Conservation (phyloP, 2,797 vertebrate genomes). For the Chaetodon trifasciatus region DNA sequence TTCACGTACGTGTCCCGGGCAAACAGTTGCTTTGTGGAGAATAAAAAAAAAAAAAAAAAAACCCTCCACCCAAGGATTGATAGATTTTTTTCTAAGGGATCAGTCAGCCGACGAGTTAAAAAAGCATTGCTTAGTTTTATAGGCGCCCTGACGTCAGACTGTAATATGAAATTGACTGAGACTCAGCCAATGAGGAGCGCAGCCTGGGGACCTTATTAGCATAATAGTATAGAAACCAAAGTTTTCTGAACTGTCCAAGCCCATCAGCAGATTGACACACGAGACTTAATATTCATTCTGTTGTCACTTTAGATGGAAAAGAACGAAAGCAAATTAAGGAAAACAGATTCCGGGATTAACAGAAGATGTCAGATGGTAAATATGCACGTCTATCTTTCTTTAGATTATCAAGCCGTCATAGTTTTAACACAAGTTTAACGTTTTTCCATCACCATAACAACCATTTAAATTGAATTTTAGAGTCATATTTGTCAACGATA, state of each 20-base stretch:
- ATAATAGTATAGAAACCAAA: constrained; percentile 92
- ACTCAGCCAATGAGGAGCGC: constrained; percentile 90
- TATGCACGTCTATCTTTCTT: constrained; percentile 2
- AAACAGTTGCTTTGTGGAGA: constrained; percentile 85
- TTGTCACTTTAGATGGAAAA: constrained; percentile 19
- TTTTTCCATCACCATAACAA: not conserved
- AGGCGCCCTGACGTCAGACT: constrained; percentile 93
- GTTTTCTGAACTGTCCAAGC: constrained; percentile 89
- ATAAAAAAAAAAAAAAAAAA: constrained; percentile 70
- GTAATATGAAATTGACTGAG: constrained; percentile 91
- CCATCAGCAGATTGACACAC: constrained; percentile 89
- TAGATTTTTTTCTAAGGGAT: constrained; percentile 92
- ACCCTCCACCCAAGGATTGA: constrained; percentile 87
- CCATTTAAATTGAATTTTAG: not conserved
- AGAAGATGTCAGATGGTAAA: constrained; percentile 32
- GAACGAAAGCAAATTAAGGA: not conserved
- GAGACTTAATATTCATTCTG: constrained; percentile 54
- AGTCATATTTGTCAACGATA: not conserved
- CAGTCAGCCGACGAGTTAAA: constrained; percentile 96
- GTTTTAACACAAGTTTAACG: not conserved
- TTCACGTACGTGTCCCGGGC: constrained; percentile 88
- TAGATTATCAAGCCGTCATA: not conserved
- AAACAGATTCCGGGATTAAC: constrained; percentile 1
- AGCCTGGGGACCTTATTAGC: constrained; percentile 88
- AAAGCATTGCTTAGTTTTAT: constrained; percentile 98